Evolutionary conservation across 2,113 vertebrate genomes (phyloP).

Genomic region (Sapayoa aenigma): DNA sequence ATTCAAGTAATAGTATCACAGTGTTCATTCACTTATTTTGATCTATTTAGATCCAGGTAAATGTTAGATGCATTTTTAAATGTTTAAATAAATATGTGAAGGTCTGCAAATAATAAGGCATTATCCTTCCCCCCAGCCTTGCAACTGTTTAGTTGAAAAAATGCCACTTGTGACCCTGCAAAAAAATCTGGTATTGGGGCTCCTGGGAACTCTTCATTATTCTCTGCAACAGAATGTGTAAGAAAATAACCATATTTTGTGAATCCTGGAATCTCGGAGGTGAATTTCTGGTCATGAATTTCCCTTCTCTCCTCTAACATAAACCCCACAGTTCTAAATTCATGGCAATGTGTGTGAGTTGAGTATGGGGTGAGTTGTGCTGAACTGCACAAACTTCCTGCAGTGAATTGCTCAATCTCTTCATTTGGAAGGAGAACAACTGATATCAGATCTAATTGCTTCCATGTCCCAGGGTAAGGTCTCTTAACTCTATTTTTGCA

Average conservation of each 20-base stretch:
- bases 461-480: background rate
- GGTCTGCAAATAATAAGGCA: background rate
- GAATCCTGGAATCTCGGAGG: background rate
- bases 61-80: background rate
- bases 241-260: background rate
- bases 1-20: background rate
- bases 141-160: background rate
- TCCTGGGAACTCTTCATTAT: background rate
- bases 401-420: background rate
- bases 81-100: background rate
- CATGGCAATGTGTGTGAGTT: fast-evolving
- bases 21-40: background rate
- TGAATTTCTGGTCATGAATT: fast-evolving
- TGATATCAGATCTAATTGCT: background rate
- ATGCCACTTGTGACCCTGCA: background rate
- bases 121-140: background rate
- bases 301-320: background rate
- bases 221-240: background rate
- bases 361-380: background rate
- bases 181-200: background rate
- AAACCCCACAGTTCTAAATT: fast-evolving
- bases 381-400: background rate
- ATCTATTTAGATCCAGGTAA: background rate
- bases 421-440: background rate
- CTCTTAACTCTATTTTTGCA: background rate